These are phyloP conservation scores for Galerucella calmariensis DNA, from an alignment of 2,888 invertebrate species.

Conservation along the genomic window DNA sequence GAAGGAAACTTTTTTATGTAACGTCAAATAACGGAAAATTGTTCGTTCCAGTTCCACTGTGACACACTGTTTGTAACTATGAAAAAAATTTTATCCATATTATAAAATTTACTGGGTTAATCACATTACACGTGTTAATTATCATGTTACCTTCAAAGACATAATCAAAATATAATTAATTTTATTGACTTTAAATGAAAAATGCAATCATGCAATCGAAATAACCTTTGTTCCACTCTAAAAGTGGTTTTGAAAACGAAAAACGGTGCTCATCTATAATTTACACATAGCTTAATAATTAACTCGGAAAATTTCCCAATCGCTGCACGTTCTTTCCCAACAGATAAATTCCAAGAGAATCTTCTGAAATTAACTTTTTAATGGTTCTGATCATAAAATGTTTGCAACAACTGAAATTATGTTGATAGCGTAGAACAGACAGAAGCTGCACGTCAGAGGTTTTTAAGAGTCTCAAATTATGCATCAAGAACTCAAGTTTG, in stretches of 20 bases:
- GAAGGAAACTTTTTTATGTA: no score
- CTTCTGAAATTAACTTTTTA: conserved; percentile 57
- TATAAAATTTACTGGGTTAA: no score
- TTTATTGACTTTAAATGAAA: no score
- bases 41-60: no score
- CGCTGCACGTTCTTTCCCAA: conserved; percentile 53
- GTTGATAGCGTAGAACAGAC: conserved; percentile 28
- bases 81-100: no score
- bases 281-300: conserved; percentile 42
- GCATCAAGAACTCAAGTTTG: not conserved
- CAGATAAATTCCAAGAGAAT: conserved; percentile 57
- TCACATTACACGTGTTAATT: no score
- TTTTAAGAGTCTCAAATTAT: not conserved
- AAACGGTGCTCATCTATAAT: conserved; percentile 27
- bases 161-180: no score
- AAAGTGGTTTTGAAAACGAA: not conserved
- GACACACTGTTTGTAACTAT: no score
- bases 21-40: no score
- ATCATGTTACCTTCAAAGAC: no score
- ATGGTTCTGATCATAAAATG: conserved; percentile 55
- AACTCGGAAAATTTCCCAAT: conserved; percentile 45
- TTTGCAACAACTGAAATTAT: conserved; percentile 48
- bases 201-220: not conserved
- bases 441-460: not conserved
- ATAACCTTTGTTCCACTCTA: not conserved